These are phyloP conservation scores for Dendrolimus kikuchii DNA, from an alignment of 1,140 invertebrate species.

Conservation along the genomic window DNA sequence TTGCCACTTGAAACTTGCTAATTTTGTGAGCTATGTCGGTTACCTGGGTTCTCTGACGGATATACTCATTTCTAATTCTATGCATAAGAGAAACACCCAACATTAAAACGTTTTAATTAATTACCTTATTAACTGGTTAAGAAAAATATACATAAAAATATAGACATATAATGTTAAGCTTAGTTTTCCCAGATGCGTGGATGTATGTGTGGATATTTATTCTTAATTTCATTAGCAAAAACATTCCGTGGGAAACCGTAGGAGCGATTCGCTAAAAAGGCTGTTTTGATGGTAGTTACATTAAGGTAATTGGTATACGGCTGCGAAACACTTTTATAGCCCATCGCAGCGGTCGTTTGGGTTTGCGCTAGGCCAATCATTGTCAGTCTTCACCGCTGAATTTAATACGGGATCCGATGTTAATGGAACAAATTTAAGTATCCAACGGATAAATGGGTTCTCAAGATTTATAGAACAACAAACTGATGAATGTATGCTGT, in stretches of 20 bases:
- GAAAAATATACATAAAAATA: no score
- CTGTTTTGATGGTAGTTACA: conserved; percentile 62
- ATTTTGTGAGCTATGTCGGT: no score
- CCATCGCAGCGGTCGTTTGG: conserved; percentile 48
- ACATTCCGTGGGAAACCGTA: conserved; percentile 43
- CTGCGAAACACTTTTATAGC: conserved; percentile 59
- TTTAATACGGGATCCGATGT: conserved; percentile 48
- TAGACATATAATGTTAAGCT: no score
- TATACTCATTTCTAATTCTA: no score
- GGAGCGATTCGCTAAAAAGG: conserved; percentile 53
- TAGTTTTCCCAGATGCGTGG: no score
- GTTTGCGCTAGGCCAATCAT: conserved; percentile 45
- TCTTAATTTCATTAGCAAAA: conserved; percentile 57
- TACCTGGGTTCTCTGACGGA: no score
- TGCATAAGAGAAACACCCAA: no score
- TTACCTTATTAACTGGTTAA: no score
- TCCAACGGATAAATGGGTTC: conserved; percentile 41
- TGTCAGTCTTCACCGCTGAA: conserved; percentile 50
- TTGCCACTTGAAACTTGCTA: no score
- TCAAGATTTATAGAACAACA: conserved; percentile 52
- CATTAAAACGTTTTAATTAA: no score
- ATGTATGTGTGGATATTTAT: conserved; percentile 23
- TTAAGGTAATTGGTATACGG: conserved; percentile 64
- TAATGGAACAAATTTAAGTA: conserved; percentile 55
- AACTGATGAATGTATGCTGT: conserved; percentile 31